Evolutionary conservation across 2,113 vertebrate species (phyloP).

Genomic region (Strix aluco): DNA sequence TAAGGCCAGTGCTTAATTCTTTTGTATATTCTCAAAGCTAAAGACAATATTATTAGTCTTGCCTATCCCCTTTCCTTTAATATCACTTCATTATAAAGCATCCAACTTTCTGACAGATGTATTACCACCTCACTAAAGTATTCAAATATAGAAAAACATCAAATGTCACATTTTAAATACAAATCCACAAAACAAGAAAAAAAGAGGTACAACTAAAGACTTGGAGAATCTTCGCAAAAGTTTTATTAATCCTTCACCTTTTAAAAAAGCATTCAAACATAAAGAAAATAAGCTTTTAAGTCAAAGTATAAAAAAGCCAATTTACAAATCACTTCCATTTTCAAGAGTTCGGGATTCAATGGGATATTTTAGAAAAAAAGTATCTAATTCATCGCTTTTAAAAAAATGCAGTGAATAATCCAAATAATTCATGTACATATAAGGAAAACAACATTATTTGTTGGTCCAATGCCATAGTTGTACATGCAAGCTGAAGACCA

Average conservation of each 20-base stretch:
- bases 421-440: constrained; percentile 27
- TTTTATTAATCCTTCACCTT: not conserved
- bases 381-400: not conserved
- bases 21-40: not conserved
- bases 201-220: not conserved
- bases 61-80: not conserved
- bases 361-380: not conserved
- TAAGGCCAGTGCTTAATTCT: not conserved
- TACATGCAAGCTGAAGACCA: not conserved
- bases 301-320: not conserved
- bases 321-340: not conserved
- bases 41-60: not conserved
- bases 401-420: not conserved
- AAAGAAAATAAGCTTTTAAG: not conserved
- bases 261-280: not conserved
- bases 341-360: not conserved
- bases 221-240: not conserved
- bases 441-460: constrained; percentile 39
- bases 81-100: not conserved
- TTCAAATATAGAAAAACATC: not conserved
- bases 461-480: not conserved
- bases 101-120: not conserved
- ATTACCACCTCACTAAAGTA: not conserved
- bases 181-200: not conserved
- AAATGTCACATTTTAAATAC: not conserved